phyloP scores from a whole-genome alignment of 1,140 invertebrate species.

The Zaprionus kolodkinae region DNA sequence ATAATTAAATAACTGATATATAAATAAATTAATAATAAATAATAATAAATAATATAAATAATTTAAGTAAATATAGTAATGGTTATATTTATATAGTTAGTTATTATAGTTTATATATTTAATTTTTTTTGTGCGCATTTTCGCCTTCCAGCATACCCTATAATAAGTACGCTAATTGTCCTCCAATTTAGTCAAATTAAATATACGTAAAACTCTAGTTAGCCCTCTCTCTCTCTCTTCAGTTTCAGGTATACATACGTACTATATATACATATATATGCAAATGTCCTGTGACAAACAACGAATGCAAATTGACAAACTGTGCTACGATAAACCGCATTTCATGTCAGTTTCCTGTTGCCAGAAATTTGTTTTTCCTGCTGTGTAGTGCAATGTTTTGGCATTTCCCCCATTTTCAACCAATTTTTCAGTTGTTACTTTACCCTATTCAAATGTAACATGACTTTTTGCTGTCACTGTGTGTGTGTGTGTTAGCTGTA shows the following conservation, averaged over 20 bases:
- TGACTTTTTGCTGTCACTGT: constrained; percentile 41
- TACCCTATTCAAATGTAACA: constrained; percentile 23
- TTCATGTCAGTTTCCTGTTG: constrained; percentile 36
- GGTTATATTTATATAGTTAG: no score
- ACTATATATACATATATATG: constrained; percentile 33
- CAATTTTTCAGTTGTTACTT: constrained; percentile 17
- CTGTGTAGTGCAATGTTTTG: constrained; percentile 8
- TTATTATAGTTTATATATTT: no score
- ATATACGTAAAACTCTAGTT: not conserved
- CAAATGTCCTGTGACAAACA: constrained; percentile 51
- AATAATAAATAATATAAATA: no score
- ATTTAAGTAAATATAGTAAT: no score
- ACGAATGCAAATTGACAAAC: constrained; percentile 41
- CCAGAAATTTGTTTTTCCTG: constrained; percentile 5
- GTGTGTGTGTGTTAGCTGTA: constrained; percentile 31
- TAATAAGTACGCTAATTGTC: not conserved
- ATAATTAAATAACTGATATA: no score
- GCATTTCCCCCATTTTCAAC: not conserved
- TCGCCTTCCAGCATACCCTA: not conserved
- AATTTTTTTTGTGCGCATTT: no score
- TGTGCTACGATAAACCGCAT: constrained; percentile 35
- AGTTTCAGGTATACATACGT: not conserved
- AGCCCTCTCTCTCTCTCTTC: not conserved
- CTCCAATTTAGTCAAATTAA: not conserved
- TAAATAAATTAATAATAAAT: no score